Evolutionary conservation across 2,888 invertebrate genomes (phyloP), one percentile per base, ranked within the genome.

Genomic region (Margaritifera margaritifera): DNA sequence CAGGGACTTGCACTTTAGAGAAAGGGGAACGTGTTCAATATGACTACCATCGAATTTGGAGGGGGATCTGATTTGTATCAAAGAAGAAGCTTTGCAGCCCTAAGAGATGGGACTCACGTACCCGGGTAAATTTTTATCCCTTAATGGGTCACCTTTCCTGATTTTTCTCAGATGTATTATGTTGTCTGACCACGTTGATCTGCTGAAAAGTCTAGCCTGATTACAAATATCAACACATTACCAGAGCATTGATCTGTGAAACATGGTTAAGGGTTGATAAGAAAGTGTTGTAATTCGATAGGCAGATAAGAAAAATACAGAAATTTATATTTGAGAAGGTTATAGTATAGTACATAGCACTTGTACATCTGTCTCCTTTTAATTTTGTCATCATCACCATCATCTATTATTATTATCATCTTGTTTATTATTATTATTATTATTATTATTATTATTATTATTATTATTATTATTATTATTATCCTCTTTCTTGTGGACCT

Each of bases 41-140:
- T 90, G 89, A 85, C 89, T 31, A 86, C 87, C 18, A 83, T 88
- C 50, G 82, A 83, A 55, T 86, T 84, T 66, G 89, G 88, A 72
- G 89, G 88, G 31, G 89, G 89, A 20, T 88, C 89, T n/a, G 84
- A 77, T 58, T 64, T 88, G 51, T 83, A 86, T 53, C 88, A 89
- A 75, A 84, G 89, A 63, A 75, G 87, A 62, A 80, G 77, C 15
- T 90, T 90, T 75, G 81, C 87, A 22, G 82, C 83, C 11, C 76
- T 90, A 55, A 85, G 88, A 77, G 87, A 87, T 65, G 89, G 89
- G 25, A 80, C 89, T 52, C 88, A 89, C 69, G 86, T 90, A 55
- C 90, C 90, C 50, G 89, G 89, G 89, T 90, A 83, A 76, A 85
- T 71, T 25, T 42, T 55, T 52, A 20, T 69, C 42, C n/a, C 8